Conservation (phyloP, 2,797 vertebrate species). For the Chaetodon trifasciatus region DNA sequence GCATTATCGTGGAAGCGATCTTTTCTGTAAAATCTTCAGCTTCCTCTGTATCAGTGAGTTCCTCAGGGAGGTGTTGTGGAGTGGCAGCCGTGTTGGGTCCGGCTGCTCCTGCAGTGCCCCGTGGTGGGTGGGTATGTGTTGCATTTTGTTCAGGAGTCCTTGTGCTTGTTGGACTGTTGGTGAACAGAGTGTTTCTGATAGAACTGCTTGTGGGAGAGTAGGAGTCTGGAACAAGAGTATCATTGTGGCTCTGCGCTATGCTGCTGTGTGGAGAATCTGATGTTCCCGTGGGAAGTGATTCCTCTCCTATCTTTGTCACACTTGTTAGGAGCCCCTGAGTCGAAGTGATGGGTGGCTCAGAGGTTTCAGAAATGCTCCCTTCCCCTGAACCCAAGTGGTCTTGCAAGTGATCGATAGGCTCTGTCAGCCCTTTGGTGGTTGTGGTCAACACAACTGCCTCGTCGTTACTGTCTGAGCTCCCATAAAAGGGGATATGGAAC, state of each 20-base stretch:
- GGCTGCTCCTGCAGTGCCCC: constrained; percentile 30
- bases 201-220: constrained; percentile 66
- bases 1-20: constrained; percentile 51
- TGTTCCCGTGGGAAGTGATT: constrained; percentile 71
- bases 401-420: constrained; percentile 36
- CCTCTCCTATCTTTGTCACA: constrained; percentile 63
- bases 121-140: constrained; percentile 57
- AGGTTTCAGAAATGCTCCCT: constrained; percentile 50
- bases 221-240: constrained; percentile 68
- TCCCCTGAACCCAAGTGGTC: constrained; percentile 70
- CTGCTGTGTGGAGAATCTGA: constrained; percentile 70
- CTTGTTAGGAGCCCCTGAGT: constrained; percentile 58
- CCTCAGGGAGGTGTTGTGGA: constrained; percentile 37
- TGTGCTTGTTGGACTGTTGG: constrained; percentile 65
- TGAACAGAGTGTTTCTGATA: constrained; percentile 68
- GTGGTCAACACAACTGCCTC: constrained; percentile 26
- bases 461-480: constrained; percentile 10
- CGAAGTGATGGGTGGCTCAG: constrained; percentile 51
- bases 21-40: constrained; percentile 22
- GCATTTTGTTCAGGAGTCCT: constrained; percentile 58
- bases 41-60: constrained; percentile 37
- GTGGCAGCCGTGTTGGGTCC: constrained; percentile 49
- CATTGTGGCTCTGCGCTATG: constrained; percentile 53
- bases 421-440: constrained; percentile 20
- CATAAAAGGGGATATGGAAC: constrained; percentile 5